phyloP scores from a whole-genome alignment of 1,140 invertebrate species.

The Nilaparvata lugens region DNA sequence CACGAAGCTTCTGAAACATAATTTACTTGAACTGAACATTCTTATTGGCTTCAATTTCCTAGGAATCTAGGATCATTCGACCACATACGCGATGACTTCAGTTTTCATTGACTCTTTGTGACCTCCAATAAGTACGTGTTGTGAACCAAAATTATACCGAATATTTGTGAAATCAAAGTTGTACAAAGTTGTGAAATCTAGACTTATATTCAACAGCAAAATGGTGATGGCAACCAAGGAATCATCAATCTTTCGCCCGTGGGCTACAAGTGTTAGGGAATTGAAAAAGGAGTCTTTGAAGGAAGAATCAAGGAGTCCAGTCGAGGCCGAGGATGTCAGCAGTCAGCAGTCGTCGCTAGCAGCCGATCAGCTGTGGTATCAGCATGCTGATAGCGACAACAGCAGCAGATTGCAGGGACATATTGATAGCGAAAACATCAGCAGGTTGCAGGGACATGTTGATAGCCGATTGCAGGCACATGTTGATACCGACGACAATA shows the following conservation, averaged over 20 bases:
- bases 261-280: not conserved
- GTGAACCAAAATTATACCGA: not conserved
- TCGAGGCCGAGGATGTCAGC: not conserved
- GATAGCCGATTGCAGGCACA: not conserved
- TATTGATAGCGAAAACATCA: not conserved
- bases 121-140: not conserved
- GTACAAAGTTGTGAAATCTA: not conserved
- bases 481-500: not conserved
- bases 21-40: too few relatives aligned
- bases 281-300: not conserved
- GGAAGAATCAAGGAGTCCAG: not conserved
- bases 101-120: not conserved
- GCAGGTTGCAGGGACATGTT: not conserved
- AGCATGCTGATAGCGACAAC: not conserved
- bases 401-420: not conserved
- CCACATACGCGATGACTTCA: not conserved
- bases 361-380: not conserved
- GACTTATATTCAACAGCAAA: not conserved
- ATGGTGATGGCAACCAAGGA: not conserved
- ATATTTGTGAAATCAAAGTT: not conserved
- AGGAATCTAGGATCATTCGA: not conserved
- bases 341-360: not conserved
- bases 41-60: not conserved
- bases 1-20: too few relatives aligned
- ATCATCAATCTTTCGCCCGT: not conserved